phyloP scores from a whole-genome alignment of 92 coral and sea anemone genomes.

The Paragorgia papillata region DNA sequence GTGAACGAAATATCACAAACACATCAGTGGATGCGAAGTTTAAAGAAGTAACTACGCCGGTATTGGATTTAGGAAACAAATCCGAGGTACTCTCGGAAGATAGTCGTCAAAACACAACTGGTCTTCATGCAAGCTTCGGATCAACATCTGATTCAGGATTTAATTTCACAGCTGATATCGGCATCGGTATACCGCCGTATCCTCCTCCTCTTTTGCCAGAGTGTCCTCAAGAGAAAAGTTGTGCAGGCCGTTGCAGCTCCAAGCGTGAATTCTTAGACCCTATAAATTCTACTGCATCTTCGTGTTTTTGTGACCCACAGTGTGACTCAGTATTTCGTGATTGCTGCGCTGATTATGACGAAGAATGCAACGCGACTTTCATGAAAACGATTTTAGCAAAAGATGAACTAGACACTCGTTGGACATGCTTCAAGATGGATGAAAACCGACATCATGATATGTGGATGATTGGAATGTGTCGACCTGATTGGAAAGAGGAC shows the following conservation, averaged over 20 bases:
- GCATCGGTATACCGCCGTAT: too few species aligned
- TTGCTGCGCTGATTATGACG: conserved; percentile 21
- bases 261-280: neutral
- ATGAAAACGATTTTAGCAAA: neutral
- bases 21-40: too few species aligned
- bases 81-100: too few species aligned
- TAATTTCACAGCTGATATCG: too few species aligned
- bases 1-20: neutral
- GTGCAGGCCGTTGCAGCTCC: neutral
- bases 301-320: conserved; percentile 21
- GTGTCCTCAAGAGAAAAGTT: neutral
- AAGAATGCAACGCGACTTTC: conserved; percentile 12
- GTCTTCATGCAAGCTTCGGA: too few species aligned
- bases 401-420: neutral
- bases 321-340: conserved; percentile 13
- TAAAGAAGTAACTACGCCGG: too few species aligned
- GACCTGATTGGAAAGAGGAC: neutral
- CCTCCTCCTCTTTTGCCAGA: too few species aligned
- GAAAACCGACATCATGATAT: neutral
- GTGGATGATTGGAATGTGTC: conserved; percentile 1
- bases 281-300: neutral
- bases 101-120: too few species aligned
- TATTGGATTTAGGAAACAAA: too few species aligned
- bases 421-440: neutral
- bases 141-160: too few species aligned